A percentile compares a stretch with the other conserved stretches of the same genome.
Conservation (phyloP, 2,888 invertebrate species). For the Metallyticus violacea region DNA sequence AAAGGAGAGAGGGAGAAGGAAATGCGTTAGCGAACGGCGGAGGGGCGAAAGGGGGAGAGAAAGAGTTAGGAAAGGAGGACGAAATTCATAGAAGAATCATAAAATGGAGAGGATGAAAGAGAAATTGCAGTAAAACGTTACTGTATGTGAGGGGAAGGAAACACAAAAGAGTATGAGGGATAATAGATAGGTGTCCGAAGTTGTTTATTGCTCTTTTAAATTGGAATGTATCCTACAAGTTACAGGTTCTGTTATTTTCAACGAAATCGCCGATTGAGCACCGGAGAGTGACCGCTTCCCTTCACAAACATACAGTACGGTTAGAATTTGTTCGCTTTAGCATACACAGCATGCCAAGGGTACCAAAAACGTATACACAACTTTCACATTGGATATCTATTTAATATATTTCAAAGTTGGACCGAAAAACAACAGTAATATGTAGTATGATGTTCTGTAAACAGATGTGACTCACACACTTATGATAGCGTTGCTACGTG, state of each 20-base stretch:
- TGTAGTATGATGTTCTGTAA: too few species aligned
- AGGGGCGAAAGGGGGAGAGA: constrained; percentile 34
- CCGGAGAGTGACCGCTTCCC: too few species aligned
- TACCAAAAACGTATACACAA: too few species aligned
- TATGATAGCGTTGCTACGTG: too few species aligned
- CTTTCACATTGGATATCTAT: too few species aligned
- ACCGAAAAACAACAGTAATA: too few species aligned
- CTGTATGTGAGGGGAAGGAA: neutral
- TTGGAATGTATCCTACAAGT: neutral
- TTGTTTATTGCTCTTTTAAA: neutral
- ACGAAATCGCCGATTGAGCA: neutral
- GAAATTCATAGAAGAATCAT: constrained; percentile 16
- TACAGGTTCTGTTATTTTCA: neutral
- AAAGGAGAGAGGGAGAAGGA: constrained; percentile 26
- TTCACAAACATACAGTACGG: too few species aligned
- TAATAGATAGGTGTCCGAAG: neutral
- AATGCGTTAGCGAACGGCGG: constrained; percentile 25
- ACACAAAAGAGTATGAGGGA: neutral
- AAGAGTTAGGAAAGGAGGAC: constrained; percentile 7
- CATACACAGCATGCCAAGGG: too few species aligned
- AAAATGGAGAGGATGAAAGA: constrained; percentile 16
- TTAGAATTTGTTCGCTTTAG: too few species aligned
- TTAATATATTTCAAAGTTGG: too few species aligned
- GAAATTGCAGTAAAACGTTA: neutral
- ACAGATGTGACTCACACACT: too few species aligned